Conservation (phyloP, 1,140 invertebrate genomes). For the Marisa cornuarietis region DNA sequence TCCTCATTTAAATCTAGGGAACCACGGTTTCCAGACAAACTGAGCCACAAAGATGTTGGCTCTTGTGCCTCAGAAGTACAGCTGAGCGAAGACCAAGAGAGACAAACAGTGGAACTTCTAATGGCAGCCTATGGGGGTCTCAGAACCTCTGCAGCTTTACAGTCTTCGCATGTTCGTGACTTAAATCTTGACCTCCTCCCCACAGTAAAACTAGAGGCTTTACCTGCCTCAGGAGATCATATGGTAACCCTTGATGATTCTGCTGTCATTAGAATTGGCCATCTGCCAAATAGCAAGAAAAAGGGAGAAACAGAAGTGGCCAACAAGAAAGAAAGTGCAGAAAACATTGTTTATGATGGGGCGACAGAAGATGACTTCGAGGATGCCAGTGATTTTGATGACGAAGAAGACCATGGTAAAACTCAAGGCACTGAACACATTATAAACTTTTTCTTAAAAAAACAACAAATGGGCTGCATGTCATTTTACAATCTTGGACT, state of each 20-base stretch:
- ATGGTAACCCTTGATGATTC: not conserved
- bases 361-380: constrained; percentile 19
- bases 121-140: constrained; percentile 10
- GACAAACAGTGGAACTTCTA: constrained; percentile 16
- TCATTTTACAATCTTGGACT: too few relatives aligned
- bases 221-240: not conserved
- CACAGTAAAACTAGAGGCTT: constrained; percentile 10
- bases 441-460: not conserved
- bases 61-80: constrained; percentile 1
- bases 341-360: not conserved
- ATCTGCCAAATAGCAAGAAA: not conserved
- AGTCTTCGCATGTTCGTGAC: not conserved
- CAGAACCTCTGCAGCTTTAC: not conserved
- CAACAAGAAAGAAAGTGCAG: not conserved
- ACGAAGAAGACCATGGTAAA: not conserved
- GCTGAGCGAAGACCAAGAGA: constrained; percentile 8
- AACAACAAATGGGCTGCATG: too few relatives aligned
- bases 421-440: not conserved
- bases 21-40: constrained; percentile 9
- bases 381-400: not conserved
- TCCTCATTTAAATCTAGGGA: not conserved
- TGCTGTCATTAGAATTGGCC: not conserved
- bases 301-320: not conserved
- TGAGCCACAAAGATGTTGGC: constrained; percentile 1
- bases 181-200: constrained; percentile 13